Evolutionary conservation across 2,797 vertebrate genomes (phyloP).

Genomic region (Cuculus canorus): DNA sequence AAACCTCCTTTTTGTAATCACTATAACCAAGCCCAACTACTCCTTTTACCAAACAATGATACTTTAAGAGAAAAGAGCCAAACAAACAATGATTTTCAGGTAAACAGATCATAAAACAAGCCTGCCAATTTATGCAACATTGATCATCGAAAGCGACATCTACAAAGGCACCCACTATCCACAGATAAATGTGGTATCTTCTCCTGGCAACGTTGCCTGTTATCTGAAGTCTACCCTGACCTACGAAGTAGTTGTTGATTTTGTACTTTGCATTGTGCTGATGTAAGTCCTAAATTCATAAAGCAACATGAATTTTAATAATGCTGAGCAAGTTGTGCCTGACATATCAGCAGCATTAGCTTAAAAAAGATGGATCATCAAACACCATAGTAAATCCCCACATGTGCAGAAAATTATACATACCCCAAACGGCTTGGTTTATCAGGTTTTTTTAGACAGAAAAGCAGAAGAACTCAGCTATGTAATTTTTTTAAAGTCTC

Average conservation of each 20-base stretch:
- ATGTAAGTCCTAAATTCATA: conserved; percentile 5
- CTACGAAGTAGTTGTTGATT: neutral
- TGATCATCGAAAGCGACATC: fast-evolving
- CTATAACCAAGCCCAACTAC: neutral
- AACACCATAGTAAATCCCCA: neutral
- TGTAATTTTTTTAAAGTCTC: neutral
- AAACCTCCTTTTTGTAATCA: neutral
- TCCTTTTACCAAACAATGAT: neutral
- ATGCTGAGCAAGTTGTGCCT: neutral
- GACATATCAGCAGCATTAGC: neutral
- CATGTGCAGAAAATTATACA: neutral
- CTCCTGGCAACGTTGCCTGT: neutral
- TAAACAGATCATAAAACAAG: neutral
- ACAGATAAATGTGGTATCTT: neutral
- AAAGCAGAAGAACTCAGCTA: neutral
- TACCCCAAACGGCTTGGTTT: neutral
- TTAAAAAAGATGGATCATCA: conserved; percentile 19
- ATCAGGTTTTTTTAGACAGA: neutral
- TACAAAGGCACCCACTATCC: neutral
- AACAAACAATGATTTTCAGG: neutral
- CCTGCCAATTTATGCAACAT: neutral
- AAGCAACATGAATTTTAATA: neutral
- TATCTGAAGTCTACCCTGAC: neutral
- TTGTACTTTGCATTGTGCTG: neutral
- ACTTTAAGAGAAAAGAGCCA: neutral